Percentiles rank a stretch among this genome's conserved stretches.
These are phyloP conservation scores for Eulemur macaco DNA, from an alignment of 2,113 vertebrate species.

Conservation along the genomic window DNA sequence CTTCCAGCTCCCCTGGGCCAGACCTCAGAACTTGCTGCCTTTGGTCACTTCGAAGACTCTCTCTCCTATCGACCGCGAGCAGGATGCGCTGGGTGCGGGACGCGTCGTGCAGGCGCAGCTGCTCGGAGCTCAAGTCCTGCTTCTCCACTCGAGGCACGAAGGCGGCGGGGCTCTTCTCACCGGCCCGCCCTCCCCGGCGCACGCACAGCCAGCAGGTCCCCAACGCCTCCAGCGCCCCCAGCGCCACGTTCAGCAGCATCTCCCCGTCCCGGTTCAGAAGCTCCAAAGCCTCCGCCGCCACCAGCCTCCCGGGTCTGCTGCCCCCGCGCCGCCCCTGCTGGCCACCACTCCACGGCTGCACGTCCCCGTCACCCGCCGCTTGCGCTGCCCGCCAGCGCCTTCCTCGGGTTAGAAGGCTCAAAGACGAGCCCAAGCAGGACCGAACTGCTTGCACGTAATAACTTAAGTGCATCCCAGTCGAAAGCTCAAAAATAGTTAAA, in stretches of 20 bases:
- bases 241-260: constrained; percentile 86
- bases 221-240: constrained; percentile 80
- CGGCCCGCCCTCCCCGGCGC: constrained; percentile 87
- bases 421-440: neutral
- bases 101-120: constrained; percentile 95
- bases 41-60: constrained; percentile 98
- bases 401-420: neutral
- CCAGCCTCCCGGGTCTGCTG: constrained; percentile 53
- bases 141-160: constrained; percentile 96
- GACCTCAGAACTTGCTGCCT: constrained; percentile 97
- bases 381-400: constrained; percentile 82
- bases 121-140: constrained; percentile 95
- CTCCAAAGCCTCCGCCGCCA: constrained; percentile 78
- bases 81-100: constrained; percentile 93
- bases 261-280: constrained; percentile 82
- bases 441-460: neutral
- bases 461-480: neutral
- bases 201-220: constrained; percentile 89
- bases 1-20: constrained; percentile 87
- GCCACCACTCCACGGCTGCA: constrained; percentile 80
- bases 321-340: constrained; percentile 81
- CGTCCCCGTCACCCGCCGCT: constrained; percentile 83
- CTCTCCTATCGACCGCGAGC: constrained; percentile 97
- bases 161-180: constrained; percentile 88
- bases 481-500: neutral